phyloP scores from a whole-genome alignment of 2,888 invertebrate genomes.

The Pediacus dermestoides region DNA sequence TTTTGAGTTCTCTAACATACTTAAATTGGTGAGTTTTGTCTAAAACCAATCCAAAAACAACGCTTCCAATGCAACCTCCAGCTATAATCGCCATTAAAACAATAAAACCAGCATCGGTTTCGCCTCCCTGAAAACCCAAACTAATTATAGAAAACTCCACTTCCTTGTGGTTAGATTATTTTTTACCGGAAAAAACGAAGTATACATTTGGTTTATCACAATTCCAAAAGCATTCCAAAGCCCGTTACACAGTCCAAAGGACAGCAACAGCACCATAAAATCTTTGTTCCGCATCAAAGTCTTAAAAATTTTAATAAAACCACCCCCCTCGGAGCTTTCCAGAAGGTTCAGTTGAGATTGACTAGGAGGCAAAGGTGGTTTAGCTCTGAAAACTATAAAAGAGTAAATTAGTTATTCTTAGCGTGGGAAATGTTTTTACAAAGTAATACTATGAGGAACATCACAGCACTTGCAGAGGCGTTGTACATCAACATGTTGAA shows the following conservation, averaged over 20 bases:
- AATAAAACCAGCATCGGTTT: slow-evolving; percentile 80
- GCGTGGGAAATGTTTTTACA: slow-evolving; percentile 66
- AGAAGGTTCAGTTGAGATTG: slow-evolving; percentile 53
- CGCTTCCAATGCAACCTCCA: slow-evolving; percentile 88
- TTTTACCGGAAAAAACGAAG: slow-evolving; percentile 54
- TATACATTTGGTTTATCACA: slow-evolving; percentile 56
- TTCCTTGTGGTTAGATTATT: background rate
- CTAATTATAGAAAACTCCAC: slow-evolving; percentile 1
- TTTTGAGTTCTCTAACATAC: slow-evolving; percentile 61
- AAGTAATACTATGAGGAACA: slow-evolving; percentile 25
- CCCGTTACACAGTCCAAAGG: slow-evolving; percentile 56
- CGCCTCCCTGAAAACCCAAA: slow-evolving; percentile 54
- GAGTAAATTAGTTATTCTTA: slow-evolving; percentile 3
- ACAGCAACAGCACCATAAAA: slow-evolving; percentile 32
- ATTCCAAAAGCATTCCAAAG: slow-evolving; percentile 61
- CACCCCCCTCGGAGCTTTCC: slow-evolving; percentile 13
- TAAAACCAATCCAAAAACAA: slow-evolving; percentile 80
- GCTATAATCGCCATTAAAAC: slow-evolving; percentile 77
- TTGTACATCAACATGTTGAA: slow-evolving; percentile 28
- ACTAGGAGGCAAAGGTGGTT: slow-evolving; percentile 77
- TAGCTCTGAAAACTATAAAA: slow-evolving; percentile 83
- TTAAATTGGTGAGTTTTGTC: slow-evolving; percentile 92
- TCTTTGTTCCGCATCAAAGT: slow-evolving; percentile 32
- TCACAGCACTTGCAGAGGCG: slow-evolving; percentile 20
- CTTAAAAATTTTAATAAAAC: slow-evolving; percentile 29